Evolutionary conservation across 2,888 invertebrate species (phyloP), one percentile per base, ranked within the genome.

Genomic region (Clunio marinus): DNA sequence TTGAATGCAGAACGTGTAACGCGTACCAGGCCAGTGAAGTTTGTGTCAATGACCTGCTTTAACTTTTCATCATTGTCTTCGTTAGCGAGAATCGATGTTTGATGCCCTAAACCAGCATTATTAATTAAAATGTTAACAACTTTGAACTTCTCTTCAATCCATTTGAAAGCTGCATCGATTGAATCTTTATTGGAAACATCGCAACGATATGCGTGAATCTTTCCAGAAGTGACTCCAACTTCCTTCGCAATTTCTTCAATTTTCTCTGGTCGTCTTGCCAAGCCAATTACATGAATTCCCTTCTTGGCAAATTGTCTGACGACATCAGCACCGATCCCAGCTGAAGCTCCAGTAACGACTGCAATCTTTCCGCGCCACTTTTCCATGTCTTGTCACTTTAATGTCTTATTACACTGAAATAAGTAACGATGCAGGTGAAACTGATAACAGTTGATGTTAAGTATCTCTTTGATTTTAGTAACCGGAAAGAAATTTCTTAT

Each of bases 91-190:
- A 51, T 17, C 10, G 51, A 22, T 3, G 5, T 51, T 4, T 2
- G 2, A 8, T 17, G 17, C 22, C 51, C 51, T 7, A 81, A 74
- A 13, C 80, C 81, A 2, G 82, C 82, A 71, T 80, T 82, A 73
- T 82, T 82, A 24, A 82, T 73, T 70, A 81, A 77, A 1, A 82
- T 74, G 71, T 80, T 78, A 7, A 82, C 76, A 0, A 78, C 75
- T 1, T 81, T 81, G 10, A 77, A 72, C 35, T 76, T 72, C 10
- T 74, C 72, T 10, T 72, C 72, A 0, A 76, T 72, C 46, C 74
- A 73, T 0, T 70, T 59, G 7, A 75, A 75, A 3, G 74, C 75
- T 7, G 71, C 70, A 8, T 70, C 20, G n/a, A 76, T 71, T 10
- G 72, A 74, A 22, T 74, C 72, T 37, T 74, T 74, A n/a, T 73